Evolutionary conservation across 2,888 invertebrate genomes (phyloP), one percentile per base, ranked within the genome.

Genomic region (Microchrysa polita): DNA sequence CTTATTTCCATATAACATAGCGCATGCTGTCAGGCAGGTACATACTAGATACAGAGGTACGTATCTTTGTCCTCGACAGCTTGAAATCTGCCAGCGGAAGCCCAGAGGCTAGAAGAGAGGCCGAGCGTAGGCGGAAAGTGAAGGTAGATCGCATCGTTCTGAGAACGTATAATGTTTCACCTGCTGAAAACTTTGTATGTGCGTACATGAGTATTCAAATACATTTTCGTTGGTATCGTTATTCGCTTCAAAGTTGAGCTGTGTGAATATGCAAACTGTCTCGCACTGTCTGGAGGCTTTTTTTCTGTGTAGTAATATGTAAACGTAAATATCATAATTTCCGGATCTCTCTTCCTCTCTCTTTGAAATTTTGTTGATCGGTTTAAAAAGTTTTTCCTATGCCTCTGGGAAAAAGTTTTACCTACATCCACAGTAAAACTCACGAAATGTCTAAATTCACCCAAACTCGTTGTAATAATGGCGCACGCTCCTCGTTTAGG

Each of bases 1-100:
- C 53, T 55, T 67, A 53, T 55, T 53, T 34, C 27, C 16, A 34
- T 67, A 20, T 53, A n/a, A n/a, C n/a, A n/a, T n/a, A 60, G 16
- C 60, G 4, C 27, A 34, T 34, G 27, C 27, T 34, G 27, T 7
- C n/a, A 52, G 52, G 1, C 44, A 61, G 34, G n/a, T 18, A n/a
- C 10, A 55, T n/a, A 55, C 55, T 16, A 16, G 10, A n/a, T 9
- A 16, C 14, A 55, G 18, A 16, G 12, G 52, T 14, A 16, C 14
- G 52, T 10, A 52, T 52, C n/a, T 4, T 52, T 52, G 2, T 52
- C 16, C n/a, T 14, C 16, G 52, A 16, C 16, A 52, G 52, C 16
- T 34, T 10, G 22, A 5, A 52, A 60, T n/a, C n/a, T n/a, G n/a
- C n/a, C n/a, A n/a, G n/a, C n/a, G n/a, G n/a, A n/a, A n/a, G n/a